phyloP scores from a whole-genome alignment of 2,888 invertebrate species.

The Ypsolopha scabrella region DNA sequence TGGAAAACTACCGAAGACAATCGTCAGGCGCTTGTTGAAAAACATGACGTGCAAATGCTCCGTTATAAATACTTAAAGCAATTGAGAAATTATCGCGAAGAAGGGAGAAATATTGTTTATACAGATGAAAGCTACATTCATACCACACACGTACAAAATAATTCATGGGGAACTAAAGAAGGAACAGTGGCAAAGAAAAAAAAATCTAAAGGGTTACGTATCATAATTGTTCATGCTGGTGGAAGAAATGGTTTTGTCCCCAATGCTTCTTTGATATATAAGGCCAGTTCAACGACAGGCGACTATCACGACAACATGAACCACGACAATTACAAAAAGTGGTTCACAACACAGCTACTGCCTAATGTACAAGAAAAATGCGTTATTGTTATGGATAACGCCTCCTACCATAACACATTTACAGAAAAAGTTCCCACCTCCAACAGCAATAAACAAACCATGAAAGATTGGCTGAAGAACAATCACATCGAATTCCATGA shows the following conservation, averaged over 20 bases:
- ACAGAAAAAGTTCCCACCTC: too few species aligned
- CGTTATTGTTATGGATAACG: too few species aligned
- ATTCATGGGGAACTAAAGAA: background rate
- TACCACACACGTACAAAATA: background rate
- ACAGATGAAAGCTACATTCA: slow-evolving; percentile 3
- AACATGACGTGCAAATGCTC: slow-evolving; percentile 3
- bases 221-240: slow-evolving; percentile 3
- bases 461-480: too few species aligned
- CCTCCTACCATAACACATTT: too few species aligned
- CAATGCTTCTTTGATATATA: slow-evolving; percentile 11
- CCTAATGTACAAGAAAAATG: background rate
- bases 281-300: slow-evolving; percentile 8
- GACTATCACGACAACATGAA: slow-evolving; percentile 18
- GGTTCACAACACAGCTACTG: slow-evolving; percentile 8
- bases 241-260: slow-evolving; percentile 3
- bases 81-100: slow-evolving; percentile 2
- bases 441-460: too few species aligned
- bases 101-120: background rate
- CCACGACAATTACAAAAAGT: slow-evolving; percentile 13
- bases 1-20: slow-evolving; percentile 5
- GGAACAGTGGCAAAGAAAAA: too few species aligned
- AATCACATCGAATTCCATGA: too few species aligned
- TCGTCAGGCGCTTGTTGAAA: slow-evolving; percentile 3
- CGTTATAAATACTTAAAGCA: background rate
- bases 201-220: background rate